phyloP scores from a whole-genome alignment of 2,113 vertebrate species.

The Tursiops truncatus region DNA sequence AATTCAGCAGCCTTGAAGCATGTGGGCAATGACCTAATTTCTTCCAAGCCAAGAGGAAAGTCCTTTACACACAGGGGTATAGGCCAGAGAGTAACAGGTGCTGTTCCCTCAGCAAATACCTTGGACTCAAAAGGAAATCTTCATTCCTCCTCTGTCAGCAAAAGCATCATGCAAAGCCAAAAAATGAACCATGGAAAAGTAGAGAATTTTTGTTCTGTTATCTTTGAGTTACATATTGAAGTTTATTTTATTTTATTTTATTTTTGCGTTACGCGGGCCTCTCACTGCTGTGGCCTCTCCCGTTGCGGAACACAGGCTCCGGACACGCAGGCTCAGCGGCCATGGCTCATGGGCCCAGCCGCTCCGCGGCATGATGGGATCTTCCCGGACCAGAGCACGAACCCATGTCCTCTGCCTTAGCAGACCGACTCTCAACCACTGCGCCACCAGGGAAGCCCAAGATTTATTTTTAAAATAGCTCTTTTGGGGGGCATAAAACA shows the following conservation, averaged over 20 bases:
- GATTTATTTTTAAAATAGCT: constrained; percentile 14
- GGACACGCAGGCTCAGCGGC: too few relatives aligned
- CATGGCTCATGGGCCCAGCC: too few relatives aligned
- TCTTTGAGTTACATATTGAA: neutral
- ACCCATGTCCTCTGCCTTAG: too few relatives aligned
- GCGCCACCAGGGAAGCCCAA: too few relatives aligned
- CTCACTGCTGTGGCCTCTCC: too few relatives aligned
- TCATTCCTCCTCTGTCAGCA: constrained; percentile 15
- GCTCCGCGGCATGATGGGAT: too few relatives aligned
- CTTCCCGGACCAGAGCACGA: too few relatives aligned
- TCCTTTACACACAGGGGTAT: neutral
- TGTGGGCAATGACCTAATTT: constrained; percentile 42
- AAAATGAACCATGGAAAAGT: neutral
- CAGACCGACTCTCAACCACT: too few relatives aligned
- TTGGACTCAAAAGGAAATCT: constrained; percentile 30
- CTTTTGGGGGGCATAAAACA: neutral
- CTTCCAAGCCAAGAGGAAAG: neutral
- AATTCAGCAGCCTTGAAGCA: constrained; percentile 20
- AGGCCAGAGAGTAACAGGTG: neutral
- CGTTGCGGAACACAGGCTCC: too few relatives aligned
- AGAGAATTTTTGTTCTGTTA: neutral
- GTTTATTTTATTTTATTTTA: neutral
- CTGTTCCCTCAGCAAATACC: neutral
- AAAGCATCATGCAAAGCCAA: neutral
- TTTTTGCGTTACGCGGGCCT: neutral